Evolutionary conservation across 2,113 vertebrate genomes (phyloP).

Genomic region (Collichthys lucidus): DNA sequence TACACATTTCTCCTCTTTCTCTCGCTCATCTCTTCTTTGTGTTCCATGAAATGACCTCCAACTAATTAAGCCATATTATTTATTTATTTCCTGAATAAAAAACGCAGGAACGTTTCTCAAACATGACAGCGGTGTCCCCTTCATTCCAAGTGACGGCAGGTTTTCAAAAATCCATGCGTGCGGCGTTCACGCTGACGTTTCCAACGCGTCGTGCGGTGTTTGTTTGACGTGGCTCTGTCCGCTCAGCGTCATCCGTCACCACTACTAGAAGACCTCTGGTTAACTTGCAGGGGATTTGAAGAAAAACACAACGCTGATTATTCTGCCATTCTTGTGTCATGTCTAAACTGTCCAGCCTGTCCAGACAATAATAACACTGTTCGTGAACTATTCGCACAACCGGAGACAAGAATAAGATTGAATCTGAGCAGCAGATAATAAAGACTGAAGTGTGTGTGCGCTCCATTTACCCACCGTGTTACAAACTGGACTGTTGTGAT

Average conservation of each 20-base stretch:
- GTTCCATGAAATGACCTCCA: too few relatives aligned
- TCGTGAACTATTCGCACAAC: background rate
- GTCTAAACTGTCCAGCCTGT: background rate
- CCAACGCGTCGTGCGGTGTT: constrained; percentile 3
- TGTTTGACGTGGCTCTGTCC: constrained; percentile 28
- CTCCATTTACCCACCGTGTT: constrained; percentile 8
- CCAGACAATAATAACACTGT: background rate
- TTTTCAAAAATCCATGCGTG: constrained; percentile 28
- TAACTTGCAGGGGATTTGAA: background rate
- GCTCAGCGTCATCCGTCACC: background rate
- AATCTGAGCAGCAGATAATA: constrained; percentile 5
- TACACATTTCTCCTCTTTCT: background rate
- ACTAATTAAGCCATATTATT: background rate
- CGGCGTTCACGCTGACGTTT: constrained; percentile 26
- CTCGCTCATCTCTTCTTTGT: constrained; percentile 5
- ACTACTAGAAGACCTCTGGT: background rate
- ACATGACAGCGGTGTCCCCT: constrained; percentile 26
- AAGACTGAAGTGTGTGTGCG: constrained; percentile 4
- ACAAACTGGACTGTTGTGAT: background rate
- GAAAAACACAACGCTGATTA: background rate
- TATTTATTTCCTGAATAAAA: background rate
- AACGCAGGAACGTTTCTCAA: background rate
- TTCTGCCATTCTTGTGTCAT: too few relatives aligned
- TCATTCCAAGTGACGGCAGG: constrained; percentile 29
- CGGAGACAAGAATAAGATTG: background rate